Evolutionary conservation across 2,888 invertebrate species (phyloP).

Genomic region (Petrolisthes manimaculis): DNA sequence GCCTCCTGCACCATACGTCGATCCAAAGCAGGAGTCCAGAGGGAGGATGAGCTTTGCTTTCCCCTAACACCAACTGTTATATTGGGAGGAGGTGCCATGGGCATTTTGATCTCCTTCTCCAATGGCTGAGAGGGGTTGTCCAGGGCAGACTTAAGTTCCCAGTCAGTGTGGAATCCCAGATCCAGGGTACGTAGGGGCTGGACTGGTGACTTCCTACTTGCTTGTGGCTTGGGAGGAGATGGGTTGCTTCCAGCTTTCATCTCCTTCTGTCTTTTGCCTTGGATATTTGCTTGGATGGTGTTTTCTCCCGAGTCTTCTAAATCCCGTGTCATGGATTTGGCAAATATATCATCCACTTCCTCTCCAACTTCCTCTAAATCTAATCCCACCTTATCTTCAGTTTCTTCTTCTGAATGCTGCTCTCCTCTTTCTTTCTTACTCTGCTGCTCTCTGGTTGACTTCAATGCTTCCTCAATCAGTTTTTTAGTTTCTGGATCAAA

Average conservation of each 20-base stretch:
- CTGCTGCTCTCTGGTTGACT: not conserved
- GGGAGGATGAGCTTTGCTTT: conserved; percentile 19
- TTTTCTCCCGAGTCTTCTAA: conserved; percentile 32
- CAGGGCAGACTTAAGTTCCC: conserved; percentile 43
- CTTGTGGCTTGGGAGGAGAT: conserved; percentile 34
- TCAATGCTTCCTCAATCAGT: conserved; percentile 31
- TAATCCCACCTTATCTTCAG: conserved; percentile 28
- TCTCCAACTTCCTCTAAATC: conserved; percentile 56
- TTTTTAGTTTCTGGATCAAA: conserved; percentile 32
- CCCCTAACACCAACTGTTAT: not conserved
- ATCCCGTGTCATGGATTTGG: conserved; percentile 31
- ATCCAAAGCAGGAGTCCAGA: conserved; percentile 50
- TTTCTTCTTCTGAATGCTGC: not conserved
- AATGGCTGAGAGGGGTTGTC: conserved; percentile 27
- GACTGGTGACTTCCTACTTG: not conserved
- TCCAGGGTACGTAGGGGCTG: not conserved
- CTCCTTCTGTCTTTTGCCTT: conserved; percentile 29
- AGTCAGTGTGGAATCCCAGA: conserved; percentile 36
- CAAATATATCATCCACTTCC: conserved; percentile 49
- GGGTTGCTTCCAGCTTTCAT: conserved; percentile 40
- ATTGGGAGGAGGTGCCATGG: conserved; percentile 19
- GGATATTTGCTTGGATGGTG: not conserved
- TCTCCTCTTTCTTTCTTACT: not conserved
- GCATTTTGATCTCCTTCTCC: not conserved
- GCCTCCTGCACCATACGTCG: conserved; percentile 19